Base-by-base conservation (phyloP, 2,888 invertebrate genomes). In the Linnaemya tessellans region DNA sequence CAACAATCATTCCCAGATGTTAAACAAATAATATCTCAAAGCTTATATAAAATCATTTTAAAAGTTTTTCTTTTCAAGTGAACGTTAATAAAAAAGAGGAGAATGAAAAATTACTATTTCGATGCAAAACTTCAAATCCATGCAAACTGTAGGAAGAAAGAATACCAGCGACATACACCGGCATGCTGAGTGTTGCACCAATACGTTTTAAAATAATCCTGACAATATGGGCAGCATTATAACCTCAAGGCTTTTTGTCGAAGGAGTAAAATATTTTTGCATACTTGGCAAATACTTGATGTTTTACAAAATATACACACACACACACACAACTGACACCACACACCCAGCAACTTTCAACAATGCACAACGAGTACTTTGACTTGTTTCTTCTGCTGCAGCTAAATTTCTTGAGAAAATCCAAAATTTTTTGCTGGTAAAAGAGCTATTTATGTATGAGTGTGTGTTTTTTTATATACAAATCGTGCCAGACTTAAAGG, bases 21-120 rank as follows among this genome's bases (percentile, higher is more conserved):
- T 84, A 70, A 84, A 75, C 84, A 84, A 84, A 84, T 84, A 80
- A 80, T 80, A 84, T 74, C 79, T 84, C 56, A 68, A 64, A 46
- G 54, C 38, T 56, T 56, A 10, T 58, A 22, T 43, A 22, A 68
- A 74, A 64, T 58, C 49, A 58, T 71, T 65, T 79, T 79, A 79
- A 79, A 60, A 68, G 74, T 62, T 75, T 71, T 65, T 62, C 43
- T 49, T 58, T 64, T 20, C n/a, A 18, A 54, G 5, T 18, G 15
- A 67, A 74, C 30, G 43, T 64, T 62, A 49, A 2, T 0, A 18
- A 74, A 78, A 43, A 18, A 54, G 22, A 71, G 30, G 20, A 35
- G 13, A 43, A 68, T 79, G 73, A 75, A 84, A 83, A 78, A 74
- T 80, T 74, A 74, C 68, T 30, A 38, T 51, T 75, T 51, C 65